phyloP scores from a whole-genome alignment of 30 jellyfish, hydroid and myxozoan genomes.

The Catostylus mosaicus region DNA sequence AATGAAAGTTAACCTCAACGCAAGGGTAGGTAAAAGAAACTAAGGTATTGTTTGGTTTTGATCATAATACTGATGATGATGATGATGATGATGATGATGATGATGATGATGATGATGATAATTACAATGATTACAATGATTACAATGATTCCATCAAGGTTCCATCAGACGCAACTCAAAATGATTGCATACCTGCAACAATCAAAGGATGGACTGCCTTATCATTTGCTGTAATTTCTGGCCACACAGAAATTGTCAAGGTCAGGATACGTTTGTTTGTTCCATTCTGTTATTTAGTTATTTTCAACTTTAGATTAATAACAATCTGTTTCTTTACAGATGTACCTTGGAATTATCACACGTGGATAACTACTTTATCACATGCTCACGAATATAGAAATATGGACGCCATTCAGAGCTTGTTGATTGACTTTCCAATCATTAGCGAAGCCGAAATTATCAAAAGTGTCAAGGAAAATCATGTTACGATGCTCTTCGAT shows the following conservation, averaged over 20 bases:
- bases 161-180: conserved; percentile 52
- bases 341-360: conserved; percentile 62
- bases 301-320: background rate
- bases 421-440: conserved; percentile 43
- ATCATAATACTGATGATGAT: too few species aligned
- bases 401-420: conserved; percentile 21
- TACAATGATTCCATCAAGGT: too few species aligned
- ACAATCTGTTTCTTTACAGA: conserved; percentile 23
- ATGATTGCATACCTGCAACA: conserved; percentile 67
- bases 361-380: conserved; percentile 49
- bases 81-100: too few species aligned
- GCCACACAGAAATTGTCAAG: conserved; percentile 52
- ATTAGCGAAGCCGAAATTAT: conserved; percentile 21
- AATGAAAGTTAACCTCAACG: conserved; percentile 5
- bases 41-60: too few species aligned
- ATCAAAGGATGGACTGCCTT: conserved; percentile 66
- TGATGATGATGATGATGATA: too few species aligned
- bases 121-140: too few species aligned
- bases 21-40: conserved; percentile 23
- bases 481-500: conserved; percentile 30
- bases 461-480: conserved; percentile 37
- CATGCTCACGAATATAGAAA: conserved; percentile 33
- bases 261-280: conserved; percentile 7
- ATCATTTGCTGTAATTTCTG: conserved; percentile 54
- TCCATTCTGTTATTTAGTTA: background rate